Evolutionary conservation across 2,797 vertebrate species (phyloP).

Genomic region (Malacoctenus gilli): DNA sequence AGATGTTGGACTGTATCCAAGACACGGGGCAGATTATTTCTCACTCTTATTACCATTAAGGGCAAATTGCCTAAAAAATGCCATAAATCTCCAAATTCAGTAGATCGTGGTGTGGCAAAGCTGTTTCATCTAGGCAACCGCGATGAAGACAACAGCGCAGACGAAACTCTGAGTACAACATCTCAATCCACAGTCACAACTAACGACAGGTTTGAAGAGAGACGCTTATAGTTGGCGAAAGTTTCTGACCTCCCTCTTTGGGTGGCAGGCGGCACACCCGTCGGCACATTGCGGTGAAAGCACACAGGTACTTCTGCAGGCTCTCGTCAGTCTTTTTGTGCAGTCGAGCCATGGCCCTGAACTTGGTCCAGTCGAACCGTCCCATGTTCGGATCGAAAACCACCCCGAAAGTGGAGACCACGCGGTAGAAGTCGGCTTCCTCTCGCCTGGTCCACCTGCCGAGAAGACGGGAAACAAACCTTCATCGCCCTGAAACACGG

Average conservation of each 20-base stretch:
- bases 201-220: not conserved
- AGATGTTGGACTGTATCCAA: too few relatives aligned
- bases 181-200: too few relatives aligned
- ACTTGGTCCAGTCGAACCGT: constrained; percentile 98
- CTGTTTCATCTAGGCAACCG: too few relatives aligned
- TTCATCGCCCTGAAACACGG: too few relatives aligned
- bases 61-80: too few relatives aligned
- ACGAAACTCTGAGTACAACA: too few relatives aligned
- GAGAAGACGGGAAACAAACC: not conserved
- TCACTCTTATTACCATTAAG: too few relatives aligned
- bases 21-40: too few relatives aligned
- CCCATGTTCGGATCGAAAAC: constrained; percentile 94
- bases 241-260: constrained; percentile 90
- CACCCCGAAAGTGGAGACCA: constrained; percentile 98
- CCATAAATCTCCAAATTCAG: too few relatives aligned
- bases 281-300: constrained; percentile 96
- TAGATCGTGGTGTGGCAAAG: too few relatives aligned
- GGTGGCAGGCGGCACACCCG: constrained; percentile 94
- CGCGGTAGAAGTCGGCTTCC: constrained; percentile 97
- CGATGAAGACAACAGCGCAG: too few relatives aligned
- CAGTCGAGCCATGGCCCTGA: constrained; percentile 95
- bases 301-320: constrained; percentile 95
- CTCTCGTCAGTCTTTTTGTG: constrained; percentile 99
- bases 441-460: constrained; percentile 96
- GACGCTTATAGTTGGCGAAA: too few relatives aligned